Conservation (phyloP, 2,888 invertebrate species). For the Aelia acuminata region DNA sequence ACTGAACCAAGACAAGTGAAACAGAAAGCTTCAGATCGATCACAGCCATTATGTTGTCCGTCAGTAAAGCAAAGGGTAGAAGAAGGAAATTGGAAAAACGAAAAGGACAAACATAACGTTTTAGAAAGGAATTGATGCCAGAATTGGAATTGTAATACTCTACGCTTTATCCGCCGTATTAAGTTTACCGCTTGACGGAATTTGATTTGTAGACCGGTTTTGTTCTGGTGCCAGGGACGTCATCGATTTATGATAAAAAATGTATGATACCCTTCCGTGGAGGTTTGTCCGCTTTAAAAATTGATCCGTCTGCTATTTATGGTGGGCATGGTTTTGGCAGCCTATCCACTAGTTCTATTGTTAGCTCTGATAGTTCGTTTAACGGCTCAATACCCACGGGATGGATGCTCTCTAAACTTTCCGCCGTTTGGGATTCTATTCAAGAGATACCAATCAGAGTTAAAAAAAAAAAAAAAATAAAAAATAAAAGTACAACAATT, state of each 20-base stretch:
- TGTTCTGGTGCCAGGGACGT: constrained; percentile 43
- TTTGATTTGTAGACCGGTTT: constrained; percentile 20
- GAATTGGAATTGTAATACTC: constrained; percentile 31
- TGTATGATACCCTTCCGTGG: constrained; percentile 22
- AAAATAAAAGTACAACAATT: no score
- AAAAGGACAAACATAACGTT: constrained; percentile 22
- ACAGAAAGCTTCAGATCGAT: neutral
- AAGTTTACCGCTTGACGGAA: constrained; percentile 42
- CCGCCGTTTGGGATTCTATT: no score
- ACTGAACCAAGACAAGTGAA: neutral
- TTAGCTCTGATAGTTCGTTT: neutral
- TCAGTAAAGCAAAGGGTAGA: neutral
- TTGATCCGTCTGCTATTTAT: constrained; percentile 27
- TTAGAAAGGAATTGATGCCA: constrained; percentile 10
- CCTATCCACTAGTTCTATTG: constrained; percentile 18
- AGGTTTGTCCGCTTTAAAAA: constrained; percentile 20
- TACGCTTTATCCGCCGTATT: constrained; percentile 23
- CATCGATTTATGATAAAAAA: constrained; percentile 47
- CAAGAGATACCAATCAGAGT: no score
- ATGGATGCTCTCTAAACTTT: no score
- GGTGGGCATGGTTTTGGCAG: constrained; percentile 23
- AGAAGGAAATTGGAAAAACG: constrained; percentile 3
- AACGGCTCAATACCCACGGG: neutral
- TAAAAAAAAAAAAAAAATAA: no score
- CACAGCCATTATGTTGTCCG: neutral